Conservation (phyloP, 2,113 vertebrate species). For the Zapornia atra region DNA sequence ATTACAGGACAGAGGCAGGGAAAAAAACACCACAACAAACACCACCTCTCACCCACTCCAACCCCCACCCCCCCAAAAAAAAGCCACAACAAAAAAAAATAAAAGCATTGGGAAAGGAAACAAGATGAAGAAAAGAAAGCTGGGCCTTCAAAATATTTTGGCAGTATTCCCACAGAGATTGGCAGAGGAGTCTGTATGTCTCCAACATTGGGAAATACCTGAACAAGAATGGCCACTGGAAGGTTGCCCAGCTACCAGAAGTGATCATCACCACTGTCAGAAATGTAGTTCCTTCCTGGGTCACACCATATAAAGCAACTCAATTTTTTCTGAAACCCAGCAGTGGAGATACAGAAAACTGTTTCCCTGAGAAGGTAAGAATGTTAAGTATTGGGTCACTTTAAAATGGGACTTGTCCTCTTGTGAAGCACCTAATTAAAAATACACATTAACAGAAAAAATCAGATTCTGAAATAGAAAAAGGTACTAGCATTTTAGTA, state of each 20-base stretch:
- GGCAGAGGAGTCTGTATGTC: background rate
- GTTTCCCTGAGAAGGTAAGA: background rate
- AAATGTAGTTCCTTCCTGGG: background rate
- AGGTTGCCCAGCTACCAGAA: background rate
- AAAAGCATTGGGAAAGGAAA: background rate
- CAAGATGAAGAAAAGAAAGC: background rate
- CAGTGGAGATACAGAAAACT: fast-evolving
- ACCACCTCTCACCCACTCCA: too few species aligned
- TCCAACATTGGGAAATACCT: background rate
- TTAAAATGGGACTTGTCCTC: background rate
- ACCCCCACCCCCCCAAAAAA: too few species aligned
- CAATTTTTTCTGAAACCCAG: background rate
- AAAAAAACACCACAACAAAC: background rate
- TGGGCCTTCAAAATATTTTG: background rate
- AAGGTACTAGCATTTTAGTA: background rate
- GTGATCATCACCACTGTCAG: background rate
- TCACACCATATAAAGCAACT: background rate
- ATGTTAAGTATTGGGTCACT: background rate
- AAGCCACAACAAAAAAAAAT: background rate
- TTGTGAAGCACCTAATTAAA: background rate
- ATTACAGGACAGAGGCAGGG: background rate
- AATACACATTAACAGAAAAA: background rate
- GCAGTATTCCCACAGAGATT: background rate
- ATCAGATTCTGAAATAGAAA: background rate
- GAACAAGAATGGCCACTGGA: background rate